Evolutionary conservation across 2,113 vertebrate species (phyloP), one percentile per base, ranked within the genome.

Genomic region (Platichthys flesus): DNA sequence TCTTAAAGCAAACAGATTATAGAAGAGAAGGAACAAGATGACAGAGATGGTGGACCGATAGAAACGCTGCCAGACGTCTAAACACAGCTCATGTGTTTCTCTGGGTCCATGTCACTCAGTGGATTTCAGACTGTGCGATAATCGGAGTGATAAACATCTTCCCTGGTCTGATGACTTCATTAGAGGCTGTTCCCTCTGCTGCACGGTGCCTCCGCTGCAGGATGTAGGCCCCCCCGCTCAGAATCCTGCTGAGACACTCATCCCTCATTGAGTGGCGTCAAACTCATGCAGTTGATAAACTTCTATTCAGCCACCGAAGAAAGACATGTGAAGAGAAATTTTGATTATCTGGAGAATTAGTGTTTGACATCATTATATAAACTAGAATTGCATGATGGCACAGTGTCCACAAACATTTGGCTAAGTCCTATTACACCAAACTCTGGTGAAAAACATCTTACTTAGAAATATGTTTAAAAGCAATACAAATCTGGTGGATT

Each of bases 141-240:
- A 15, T 15, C 10, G 68, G 24, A 51, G 65, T 84, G 80, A 89
- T 89, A 85, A 86, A 74, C 85, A 78, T 81, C 81, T 42, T 62
- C 37, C 42, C 74, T 59, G 31, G 72, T 82, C 71, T 90, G 84
- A 85, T 88, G 79, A 87, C 84, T 88, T 89, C 77, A 86, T 88
- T 89, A 90, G 71, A 16, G 10, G 54, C 52, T n/a, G 67, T 85
- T 83, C 79, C 74, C 47, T 56, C 64, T 80, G 54, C 65, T 16
- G 58, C 70, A 51, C 31, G 31, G 28, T 31, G 5, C 28, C 28
- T 1, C 64, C 80, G 54, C 65, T 16, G 58, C 70, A 51, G 71
- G 8, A 76, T 55, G 65, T 35, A 76, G 61, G 54, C 58, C 66
- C 83, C 74, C 74, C 79, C 79, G 60, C 64, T 82, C 72, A 65